phyloP scores from a whole-genome alignment of 2,888 invertebrate genomes.

The Tenodera sinensis region DNA sequence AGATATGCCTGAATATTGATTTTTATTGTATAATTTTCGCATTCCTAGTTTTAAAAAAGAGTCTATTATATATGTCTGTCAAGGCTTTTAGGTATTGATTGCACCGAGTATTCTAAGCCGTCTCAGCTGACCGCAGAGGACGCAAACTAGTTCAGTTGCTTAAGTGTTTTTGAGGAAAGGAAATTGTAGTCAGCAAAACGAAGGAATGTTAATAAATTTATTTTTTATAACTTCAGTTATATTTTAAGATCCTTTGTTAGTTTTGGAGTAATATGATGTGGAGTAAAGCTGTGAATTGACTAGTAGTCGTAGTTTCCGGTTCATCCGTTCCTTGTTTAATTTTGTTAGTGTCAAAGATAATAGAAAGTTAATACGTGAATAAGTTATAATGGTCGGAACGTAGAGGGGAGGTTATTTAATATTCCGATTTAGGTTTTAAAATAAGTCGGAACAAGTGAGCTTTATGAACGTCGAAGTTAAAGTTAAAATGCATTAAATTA shows the following conservation, averaged over 20 bases:
- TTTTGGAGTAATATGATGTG: neutral
- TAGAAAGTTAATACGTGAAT: neutral
- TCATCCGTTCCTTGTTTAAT: conserved; percentile 7
- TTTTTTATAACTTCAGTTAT: neutral
- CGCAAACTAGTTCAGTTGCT: neutral
- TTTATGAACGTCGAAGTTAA: neutral
- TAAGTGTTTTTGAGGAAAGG: neutral
- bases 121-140: neutral
- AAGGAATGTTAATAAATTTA: neutral
- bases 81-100: conserved; percentile 2
- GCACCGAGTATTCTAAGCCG: neutral
- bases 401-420: neutral
- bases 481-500: neutral
- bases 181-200: neutral
- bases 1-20: neutral
- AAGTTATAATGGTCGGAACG: neutral
- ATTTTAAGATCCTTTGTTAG: neutral
- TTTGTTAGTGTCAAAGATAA: conserved; percentile 2
- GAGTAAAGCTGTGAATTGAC: neutral
- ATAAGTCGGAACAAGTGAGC: neutral
- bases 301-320: neutral
- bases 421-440: neutral
- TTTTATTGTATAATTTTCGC: neutral
- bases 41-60: neutral
- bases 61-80: neutral